Evolutionary conservation across 2,797 vertebrate species (phyloP), one percentile per base, ranked within the genome.

Genomic region (Helostoma temminkii): DNA sequence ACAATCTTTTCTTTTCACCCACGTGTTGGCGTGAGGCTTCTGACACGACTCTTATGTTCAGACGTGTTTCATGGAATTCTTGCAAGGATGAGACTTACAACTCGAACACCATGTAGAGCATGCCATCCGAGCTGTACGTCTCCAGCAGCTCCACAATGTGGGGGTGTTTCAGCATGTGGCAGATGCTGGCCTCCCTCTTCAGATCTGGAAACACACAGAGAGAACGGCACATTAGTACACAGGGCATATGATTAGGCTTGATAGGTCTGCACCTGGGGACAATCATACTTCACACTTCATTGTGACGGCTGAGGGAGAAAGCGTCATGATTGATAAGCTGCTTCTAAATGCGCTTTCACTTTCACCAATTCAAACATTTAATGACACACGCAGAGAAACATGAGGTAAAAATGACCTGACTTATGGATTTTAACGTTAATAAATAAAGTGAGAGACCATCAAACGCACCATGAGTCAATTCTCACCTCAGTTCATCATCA

Each of bases 61-160:
- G 2, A n/a, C 15, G 11, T 5, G 26, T 2, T 6, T 18, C 11
- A 36, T 11, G 21, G 12, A 39, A 9, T 55, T 30, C n/a, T 24
- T 18, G 39, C 19, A 5, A 5, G 21, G 15, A 7, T 9, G 24
- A 73, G 50, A 97, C 97, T 97, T 95, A 98, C 97, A 96, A 98
- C 93, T 98, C 97, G 46, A 98, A 98, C 62, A 98, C 97, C 97
- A 98, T 98, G 91, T 98, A 98, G 90, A 98, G 96, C 97, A 98
- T 98, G 90, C 97, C 97, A 88, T 98, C 97, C 34, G 97, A 98
- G 91, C 97, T 98, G 94, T 98, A 98, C 0, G 97, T 98, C 90
- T 98, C 97, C 92, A 98, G 90, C 62, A 98, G 93, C 87, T 98
- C 97, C 77, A 98, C 97, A 76, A 98, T 98, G 91, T 98, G 97